Conservation (phyloP, 2,113 vertebrate genomes). For the Anarrhichthys ocellatus region DNA sequence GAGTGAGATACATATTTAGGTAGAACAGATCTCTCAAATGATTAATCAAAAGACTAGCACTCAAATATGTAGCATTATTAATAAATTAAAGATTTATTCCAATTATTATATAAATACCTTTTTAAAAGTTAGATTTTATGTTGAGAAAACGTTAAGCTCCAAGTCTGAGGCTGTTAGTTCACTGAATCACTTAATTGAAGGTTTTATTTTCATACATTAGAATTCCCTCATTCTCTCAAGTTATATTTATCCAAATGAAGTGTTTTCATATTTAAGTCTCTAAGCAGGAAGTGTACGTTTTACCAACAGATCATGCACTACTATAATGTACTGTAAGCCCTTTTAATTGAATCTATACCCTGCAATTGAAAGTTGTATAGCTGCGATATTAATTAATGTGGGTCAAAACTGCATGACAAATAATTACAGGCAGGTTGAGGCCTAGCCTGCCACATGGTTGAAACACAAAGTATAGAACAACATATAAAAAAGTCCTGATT, state of each 20-base stretch:
- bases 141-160: conserved; percentile 21
- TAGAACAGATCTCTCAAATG: conserved; percentile 12
- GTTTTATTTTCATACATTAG: conserved; percentile 4
- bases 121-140: conserved; percentile 46
- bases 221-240: conserved; percentile 11
- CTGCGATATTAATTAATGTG: conserved; percentile 78
- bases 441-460: conserved; percentile 27
- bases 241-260: conserved; percentile 3
- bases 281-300: conserved; percentile 32
- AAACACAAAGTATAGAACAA: conserved; percentile 48
- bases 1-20: conserved; percentile 21
- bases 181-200: conserved; percentile 13
- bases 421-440: conserved; percentile 47
- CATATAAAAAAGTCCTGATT: conserved; percentile 28
- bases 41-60: conserved; percentile 21
- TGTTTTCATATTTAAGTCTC: conserved; percentile 26
- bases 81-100: conserved; percentile 63
- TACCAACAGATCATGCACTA: conserved; percentile 22
- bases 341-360: conserved; percentile 59
- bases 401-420: conserved; percentile 50
- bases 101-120: conserved; percentile 41
- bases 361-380: conserved; percentile 69
- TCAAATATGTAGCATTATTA: conserved; percentile 44
- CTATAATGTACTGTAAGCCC: conserved; percentile 23
- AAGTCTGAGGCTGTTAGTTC: conserved; percentile 19